Base-by-base conservation (phyloP, 2,797 vertebrate genomes). In the Darevskia mixta region DNA sequence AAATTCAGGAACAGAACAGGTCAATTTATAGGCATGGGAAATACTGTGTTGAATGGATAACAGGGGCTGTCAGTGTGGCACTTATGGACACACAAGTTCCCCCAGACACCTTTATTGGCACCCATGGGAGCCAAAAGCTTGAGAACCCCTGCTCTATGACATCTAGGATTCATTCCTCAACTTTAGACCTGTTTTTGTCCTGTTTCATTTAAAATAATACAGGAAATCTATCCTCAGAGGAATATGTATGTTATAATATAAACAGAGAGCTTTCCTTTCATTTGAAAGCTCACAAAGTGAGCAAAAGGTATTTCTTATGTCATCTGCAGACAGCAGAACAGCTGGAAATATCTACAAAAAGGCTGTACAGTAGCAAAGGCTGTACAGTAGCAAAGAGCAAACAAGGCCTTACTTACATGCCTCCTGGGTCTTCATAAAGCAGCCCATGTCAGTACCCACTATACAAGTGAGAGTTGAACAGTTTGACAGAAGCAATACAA, bases 341-440 rank as follows among this genome's bases (percentile, higher is more conserved):
- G 49, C 49, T 55, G 49, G 13, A 55, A 35, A 35, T 41, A 29
- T 67, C 41, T 67, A 76, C 29, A 23, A 64, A 66, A 85, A 79
- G 18, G 69, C 6, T 15, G 82, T 23, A 29, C 64, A 81, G 38
- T 58, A 18, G 25, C 43, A 10, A 38, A 45, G 78, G n/a, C n/a
- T n/a, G n/a, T n/a, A n/a, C 64, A 81, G 38, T 58, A 18, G 25
- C 43, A 10, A 38, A 45, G 78, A 43, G 41, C 76, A 73, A 29
- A 77, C 4, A 11, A 75, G 27, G 38, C 61, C 61, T 64, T 64
- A 49, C 55, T 32, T 61, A 61, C 18, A 66, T n/a, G 17, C 11
- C 4, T 86, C 66, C 61, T 25, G 23, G 29, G 27, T 55, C 29
- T 61, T 87, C 86, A 82, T 4, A 75, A 87, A 75, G 69, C 86